Base-by-base conservation (phyloP, 2,113 vertebrate genomes). In the Haemorhous mexicanus region DNA sequence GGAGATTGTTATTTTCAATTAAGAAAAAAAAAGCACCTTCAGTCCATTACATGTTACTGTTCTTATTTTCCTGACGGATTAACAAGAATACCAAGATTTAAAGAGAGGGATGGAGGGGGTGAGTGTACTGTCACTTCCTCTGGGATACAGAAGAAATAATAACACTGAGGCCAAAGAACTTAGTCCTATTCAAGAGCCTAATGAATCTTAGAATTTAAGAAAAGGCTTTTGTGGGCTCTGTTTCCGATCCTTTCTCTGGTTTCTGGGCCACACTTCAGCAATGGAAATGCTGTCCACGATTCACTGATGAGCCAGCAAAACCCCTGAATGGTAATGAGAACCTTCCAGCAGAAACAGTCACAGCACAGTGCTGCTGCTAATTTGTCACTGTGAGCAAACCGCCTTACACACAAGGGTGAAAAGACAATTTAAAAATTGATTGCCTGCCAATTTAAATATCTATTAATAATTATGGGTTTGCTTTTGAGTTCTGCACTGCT, bases 391-490 rank as follows among this genome's bases (percentile, higher is more conserved):
- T 33, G 93, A 93, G 85, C 73, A 94, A 87, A 81, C 50, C 0
- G 0, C 67, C 10, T 85, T 35, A 90, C 92, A 79, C 52, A 76
- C 61, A 95, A 84, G 74, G 70, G 72, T 95, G 92, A 94, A 96
- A 95, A 75, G 83, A 95, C 89, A 95, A 88, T 81, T 95, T 90
- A 66, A 95, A 95, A 91, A 92, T 94, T 46, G 26, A 93, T 90
- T 83, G 83, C 80, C 52, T 89, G 89, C 35, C 90, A 86, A 94
- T 96, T 95, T 79, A 87, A 91, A 94, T 93, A 91, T 64, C 84
- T 92, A 90, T 96, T 95, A 55, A 91, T 94, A 89, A 95, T 87
- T 68, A 87, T 10, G 39, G 44, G 49, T 89, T 94, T 92, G 76
- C 82, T 90, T 96, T 93, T 61, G 66, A 90, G 53, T 62, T 93